phyloP scores from a whole-genome alignment of 2,888 invertebrate species.

The Plagodis dolabraria region DNA sequence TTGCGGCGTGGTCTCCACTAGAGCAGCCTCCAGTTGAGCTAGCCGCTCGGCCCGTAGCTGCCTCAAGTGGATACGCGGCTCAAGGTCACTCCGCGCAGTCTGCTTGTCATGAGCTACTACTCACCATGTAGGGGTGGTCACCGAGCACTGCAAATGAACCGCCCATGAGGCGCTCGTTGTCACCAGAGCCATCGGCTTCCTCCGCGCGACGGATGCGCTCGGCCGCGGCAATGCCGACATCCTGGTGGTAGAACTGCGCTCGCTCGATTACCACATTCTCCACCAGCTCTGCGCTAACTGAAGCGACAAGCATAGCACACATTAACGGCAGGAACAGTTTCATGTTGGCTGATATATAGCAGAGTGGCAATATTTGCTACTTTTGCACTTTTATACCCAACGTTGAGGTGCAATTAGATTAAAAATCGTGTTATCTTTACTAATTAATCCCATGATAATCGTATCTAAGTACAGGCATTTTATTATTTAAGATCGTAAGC shows the following conservation, averaged over 20 bases:
- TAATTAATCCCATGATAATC: too few relatives aligned
- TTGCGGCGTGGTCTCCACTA: too few relatives aligned
- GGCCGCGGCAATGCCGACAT: constrained; percentile 39
- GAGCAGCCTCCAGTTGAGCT: too few relatives aligned
- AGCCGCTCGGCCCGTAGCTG: not conserved
- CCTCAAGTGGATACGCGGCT: too few relatives aligned
- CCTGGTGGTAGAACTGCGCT: constrained; percentile 40
- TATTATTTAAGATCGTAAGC: too few relatives aligned
- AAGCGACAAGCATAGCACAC: not conserved
- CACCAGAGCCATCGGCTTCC: not conserved
- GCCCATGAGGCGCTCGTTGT: constrained; percentile 37
- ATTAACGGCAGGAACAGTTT: not conserved
- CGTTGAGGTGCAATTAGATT: too few relatives aligned
- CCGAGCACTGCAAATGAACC: constrained; percentile 33
- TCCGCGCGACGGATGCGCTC: constrained; percentile 41
- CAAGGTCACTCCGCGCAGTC: too few relatives aligned
- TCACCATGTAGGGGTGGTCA: constrained; percentile 35
- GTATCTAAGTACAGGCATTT: too few relatives aligned
- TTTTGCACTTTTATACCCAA: not conserved
- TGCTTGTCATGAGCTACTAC: not conserved
- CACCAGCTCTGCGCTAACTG: not conserved
- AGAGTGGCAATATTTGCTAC: not conserved
- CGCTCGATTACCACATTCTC: not conserved
- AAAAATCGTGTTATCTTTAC: too few relatives aligned
- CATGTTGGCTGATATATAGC: not conserved